These are phyloP conservation scores for Caenorhabditis doughertyi DNA, from an alignment of 2,888 invertebrate genomes.

Conservation along the genomic window DNA sequence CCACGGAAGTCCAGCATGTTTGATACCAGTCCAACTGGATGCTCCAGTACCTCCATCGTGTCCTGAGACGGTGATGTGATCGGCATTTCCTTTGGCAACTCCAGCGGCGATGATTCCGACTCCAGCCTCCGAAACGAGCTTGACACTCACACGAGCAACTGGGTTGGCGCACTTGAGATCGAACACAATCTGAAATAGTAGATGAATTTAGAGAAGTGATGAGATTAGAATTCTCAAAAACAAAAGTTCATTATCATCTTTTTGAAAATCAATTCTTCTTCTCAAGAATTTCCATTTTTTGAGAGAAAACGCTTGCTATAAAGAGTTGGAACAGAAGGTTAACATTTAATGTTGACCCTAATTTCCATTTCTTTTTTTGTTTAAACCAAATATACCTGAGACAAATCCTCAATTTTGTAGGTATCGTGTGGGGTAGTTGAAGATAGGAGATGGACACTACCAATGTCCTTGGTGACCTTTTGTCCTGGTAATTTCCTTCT, in stretches of 20 bases:
- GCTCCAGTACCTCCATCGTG: too few species aligned
- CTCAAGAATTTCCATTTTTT: too few species aligned
- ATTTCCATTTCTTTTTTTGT: neutral
- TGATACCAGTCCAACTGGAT: slow-evolving; percentile 95
- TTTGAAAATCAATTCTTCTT: slow-evolving; percentile 4
- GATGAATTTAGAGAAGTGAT: neutral
- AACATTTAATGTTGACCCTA: too few species aligned
- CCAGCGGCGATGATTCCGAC: slow-evolving; percentile 99
- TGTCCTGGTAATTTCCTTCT: slow-evolving; percentile 96
- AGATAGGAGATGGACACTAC: slow-evolving; percentile 95
- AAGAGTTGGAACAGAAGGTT: too few species aligned
- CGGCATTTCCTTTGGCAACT: slow-evolving; percentile 97
- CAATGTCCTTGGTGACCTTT: slow-evolving; percentile 94
- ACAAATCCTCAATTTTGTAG: slow-evolving; percentile 98
- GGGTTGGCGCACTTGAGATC: slow-evolving; percentile 98
- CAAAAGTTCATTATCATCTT: slow-evolving; percentile 27
- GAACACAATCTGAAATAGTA: slow-evolving; percentile 89
- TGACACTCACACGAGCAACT: slow-evolving; percentile 94
- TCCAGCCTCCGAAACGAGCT: slow-evolving; percentile 97
- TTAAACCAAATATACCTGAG: slow-evolving; percentile 86
- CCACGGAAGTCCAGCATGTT: slow-evolving; percentile 97
- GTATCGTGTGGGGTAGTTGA: slow-evolving; percentile 99
- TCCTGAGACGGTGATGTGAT: slow-evolving; percentile 98
- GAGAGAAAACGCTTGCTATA: too few species aligned
- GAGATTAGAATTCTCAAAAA: slow-evolving; percentile 63